Percentiles rank a stretch among this genome's conserved stretches.
phyloP scores from a whole-genome alignment of 2,888 invertebrate species.

The Artemia sp. region DNA sequence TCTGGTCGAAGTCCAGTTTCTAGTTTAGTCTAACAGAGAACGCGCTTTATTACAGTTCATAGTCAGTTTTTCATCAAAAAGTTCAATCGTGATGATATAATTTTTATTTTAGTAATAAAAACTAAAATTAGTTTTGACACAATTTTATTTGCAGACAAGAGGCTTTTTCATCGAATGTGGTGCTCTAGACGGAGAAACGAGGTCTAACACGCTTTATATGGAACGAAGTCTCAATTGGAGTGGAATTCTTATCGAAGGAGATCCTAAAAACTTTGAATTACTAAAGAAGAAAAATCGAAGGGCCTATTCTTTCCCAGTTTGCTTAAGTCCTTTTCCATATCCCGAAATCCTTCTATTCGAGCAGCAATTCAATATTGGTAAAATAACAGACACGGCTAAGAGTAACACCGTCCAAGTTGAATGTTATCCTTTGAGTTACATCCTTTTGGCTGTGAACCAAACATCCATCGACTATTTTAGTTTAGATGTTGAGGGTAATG shows the following conservation, averaged over 20 bases:
- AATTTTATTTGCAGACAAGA: constrained; percentile 29
- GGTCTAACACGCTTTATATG: constrained; percentile 39
- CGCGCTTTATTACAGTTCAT: too few relatives aligned
- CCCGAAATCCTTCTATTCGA: constrained; percentile 27
- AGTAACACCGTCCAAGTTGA: constrained; percentile 32
- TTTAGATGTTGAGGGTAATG: constrained; percentile 40
- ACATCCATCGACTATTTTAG: constrained; percentile 39
- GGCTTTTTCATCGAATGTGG: constrained; percentile 42
- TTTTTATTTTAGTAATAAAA: too few relatives aligned
- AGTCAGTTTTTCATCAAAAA: too few relatives aligned
- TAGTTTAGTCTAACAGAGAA: too few relatives aligned
- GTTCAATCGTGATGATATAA: too few relatives aligned
- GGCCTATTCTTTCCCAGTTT: constrained; percentile 36
- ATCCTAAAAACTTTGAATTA: constrained; percentile 36
- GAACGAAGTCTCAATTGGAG: constrained; percentile 36
- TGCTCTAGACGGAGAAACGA: constrained; percentile 39
- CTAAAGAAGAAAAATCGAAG: constrained; percentile 35
- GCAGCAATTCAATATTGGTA: constrained; percentile 17
- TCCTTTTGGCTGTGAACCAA: constrained; percentile 35
- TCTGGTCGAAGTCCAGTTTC: too few relatives aligned
- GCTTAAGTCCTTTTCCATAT: constrained; percentile 33
- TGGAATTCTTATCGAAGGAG: constrained; percentile 38
- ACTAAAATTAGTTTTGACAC: too few relatives aligned
- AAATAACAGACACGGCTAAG: neutral
- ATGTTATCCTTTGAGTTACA: constrained; percentile 38